Conservation (phyloP, 2,888 invertebrate species). For the Blastobasis lacticolella region DNA sequence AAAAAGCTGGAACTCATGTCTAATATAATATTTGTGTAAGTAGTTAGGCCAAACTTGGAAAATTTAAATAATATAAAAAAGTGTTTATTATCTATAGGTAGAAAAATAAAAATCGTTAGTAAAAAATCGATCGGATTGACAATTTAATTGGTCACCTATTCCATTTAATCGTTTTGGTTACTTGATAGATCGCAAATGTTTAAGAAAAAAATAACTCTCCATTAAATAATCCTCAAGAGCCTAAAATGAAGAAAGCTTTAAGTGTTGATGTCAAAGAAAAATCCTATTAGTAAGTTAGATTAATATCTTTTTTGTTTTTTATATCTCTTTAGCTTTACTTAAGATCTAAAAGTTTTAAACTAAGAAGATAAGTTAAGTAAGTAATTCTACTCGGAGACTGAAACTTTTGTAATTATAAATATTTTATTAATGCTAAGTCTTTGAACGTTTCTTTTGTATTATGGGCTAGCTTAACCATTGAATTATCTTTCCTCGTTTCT, state of each 20-base stretch:
- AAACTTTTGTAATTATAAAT: constrained; percentile 5
- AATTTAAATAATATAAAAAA: background rate
- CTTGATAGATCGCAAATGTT: too few relatives aligned
- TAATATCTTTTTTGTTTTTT: constrained; percentile 7
- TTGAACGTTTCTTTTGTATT: too few relatives aligned
- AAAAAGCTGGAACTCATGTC: constrained; percentile 51
- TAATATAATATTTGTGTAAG: constrained; percentile 17
- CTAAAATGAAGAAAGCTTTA: constrained; percentile 63
- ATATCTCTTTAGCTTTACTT: too few relatives aligned
- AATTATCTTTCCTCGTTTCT: too few relatives aligned
- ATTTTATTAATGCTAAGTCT: background rate
- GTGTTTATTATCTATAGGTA: constrained; percentile 1
- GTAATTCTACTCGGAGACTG: constrained; percentile 20
- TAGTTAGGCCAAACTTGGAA: constrained; percentile 1
- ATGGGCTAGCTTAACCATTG: too few relatives aligned
- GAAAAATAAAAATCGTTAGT: too few relatives aligned
- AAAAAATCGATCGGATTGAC: too few relatives aligned
- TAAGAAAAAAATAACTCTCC: too few relatives aligned
- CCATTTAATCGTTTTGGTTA: too few relatives aligned
- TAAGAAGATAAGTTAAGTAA: background rate
- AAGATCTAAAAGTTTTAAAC: too few relatives aligned
- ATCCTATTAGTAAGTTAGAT: constrained; percentile 13
- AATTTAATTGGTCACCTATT: too few relatives aligned
- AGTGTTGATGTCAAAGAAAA: constrained; percentile 60
- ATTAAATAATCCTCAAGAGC: constrained; percentile 25